Base-by-base conservation (phyloP, 53 echinoderm and acorn worm genomes). In the Stichopus horrens region DNA sequence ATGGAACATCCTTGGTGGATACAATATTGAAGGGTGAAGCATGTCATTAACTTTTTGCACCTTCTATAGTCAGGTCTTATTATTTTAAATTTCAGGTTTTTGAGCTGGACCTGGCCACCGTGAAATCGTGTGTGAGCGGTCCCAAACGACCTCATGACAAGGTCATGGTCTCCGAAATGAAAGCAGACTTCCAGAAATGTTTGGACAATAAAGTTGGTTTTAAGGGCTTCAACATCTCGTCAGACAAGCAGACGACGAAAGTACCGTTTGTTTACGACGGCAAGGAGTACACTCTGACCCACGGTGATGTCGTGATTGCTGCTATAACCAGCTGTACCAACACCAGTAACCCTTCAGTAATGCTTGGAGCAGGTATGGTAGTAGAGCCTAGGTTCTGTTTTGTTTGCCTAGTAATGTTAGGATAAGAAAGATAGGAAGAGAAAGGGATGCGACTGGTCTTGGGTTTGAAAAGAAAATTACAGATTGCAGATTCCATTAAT, bases 131-230 rank as follows among this genome's bases (percentile, higher is more conserved):
- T 74, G 88, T 97, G 56, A 97, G 97, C 60, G 97, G 97, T 9
- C 97, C 97, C 55, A 97, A 97, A 89, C 94, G 97, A 22, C 97
- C 97, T 87, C 97, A 97, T 67, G 97, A 97, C 92, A 95, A 94
- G 83, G 93, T 97, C 54, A 73, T 94, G 20, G 97, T 95, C 52
- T 87, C 86, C 7, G 90, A 91, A 54, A 94, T 97, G 95, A 97
- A 95, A 86, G 54, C 7, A 4, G 97, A 97, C 91, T 97, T 97
- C 90, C 91, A 94, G 86, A 83, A 91, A 23, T 97, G 97, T 88
- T 94, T 97, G 60, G 89, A 91, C 91, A 95, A 88, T 91, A 95
- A 94, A 85, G 89, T 95, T 8, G 94, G 95, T 76, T 97, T 97
- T 92, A 97, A 97, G 86, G 97, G 97, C 5, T 97, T 92, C 57